phyloP scores from a whole-genome alignment of 2,113 vertebrate genomes.

The Anarhynchus alexandrinus region DNA sequence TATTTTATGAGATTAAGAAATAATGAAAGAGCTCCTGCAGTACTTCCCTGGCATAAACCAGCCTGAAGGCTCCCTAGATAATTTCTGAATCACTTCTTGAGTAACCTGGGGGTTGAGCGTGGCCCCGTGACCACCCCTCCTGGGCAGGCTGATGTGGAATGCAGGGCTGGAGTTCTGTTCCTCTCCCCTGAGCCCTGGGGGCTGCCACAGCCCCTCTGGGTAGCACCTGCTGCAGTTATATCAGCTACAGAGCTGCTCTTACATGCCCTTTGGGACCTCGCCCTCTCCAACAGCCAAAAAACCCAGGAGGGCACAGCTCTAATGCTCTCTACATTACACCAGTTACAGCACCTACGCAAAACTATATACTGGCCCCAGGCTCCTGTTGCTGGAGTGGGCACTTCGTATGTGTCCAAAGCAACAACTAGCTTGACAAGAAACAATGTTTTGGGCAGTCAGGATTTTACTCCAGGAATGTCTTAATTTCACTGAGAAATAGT shows the following conservation, averaged over 20 bases:
- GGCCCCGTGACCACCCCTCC: fast-evolving
- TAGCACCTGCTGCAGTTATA: neutral
- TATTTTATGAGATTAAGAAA: neutral
- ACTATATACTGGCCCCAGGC: neutral
- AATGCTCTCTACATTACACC: fast-evolving
- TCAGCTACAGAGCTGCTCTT: neutral
- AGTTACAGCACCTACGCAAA: neutral
- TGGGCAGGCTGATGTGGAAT: fast-evolving
- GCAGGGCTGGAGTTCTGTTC: neutral
- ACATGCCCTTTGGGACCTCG: neutral
- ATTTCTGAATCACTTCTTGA: neutral
- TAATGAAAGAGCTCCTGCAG: neutral
- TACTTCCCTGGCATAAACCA: neutral
- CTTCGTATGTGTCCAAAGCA: fast-evolving
- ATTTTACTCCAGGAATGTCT: neutral
- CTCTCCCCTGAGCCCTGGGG: neutral
- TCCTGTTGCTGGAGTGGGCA: neutral
- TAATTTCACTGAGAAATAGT: neutral
- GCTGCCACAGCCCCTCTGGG: neutral
- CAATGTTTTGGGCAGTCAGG: neutral
- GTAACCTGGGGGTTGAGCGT: neutral
- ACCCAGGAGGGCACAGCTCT: neutral
- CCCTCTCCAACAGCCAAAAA: neutral
- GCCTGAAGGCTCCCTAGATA: neutral
- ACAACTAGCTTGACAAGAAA: neutral